phyloP scores from a whole-genome alignment of 2,113 vertebrate species.

The Cnemophilus loriae region DNA sequence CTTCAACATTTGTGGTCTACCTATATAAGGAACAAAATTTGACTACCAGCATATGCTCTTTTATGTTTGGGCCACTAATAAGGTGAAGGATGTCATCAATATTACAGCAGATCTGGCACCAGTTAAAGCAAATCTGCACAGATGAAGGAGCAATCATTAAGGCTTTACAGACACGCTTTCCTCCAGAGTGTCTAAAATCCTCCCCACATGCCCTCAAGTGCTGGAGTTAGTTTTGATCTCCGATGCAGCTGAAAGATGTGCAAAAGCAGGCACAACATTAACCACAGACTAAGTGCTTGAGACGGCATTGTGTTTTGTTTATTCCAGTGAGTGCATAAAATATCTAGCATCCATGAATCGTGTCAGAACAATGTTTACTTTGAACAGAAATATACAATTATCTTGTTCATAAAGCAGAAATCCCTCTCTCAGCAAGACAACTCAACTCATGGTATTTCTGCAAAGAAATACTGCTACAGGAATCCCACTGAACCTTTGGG shows the following conservation, averaged over 20 bases:
- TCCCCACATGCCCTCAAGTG: neutral
- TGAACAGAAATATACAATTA: slow-evolving; percentile 24
- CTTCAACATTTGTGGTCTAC: neutral
- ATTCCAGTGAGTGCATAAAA: neutral
- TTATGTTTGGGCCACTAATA: neutral
- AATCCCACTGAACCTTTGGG: neutral
- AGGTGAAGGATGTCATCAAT: neutral
- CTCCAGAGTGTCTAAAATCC: neutral
- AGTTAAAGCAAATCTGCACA: neutral
- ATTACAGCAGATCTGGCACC: neutral
- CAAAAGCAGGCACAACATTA: neutral
- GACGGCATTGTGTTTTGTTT: neutral
- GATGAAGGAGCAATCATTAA: neutral
- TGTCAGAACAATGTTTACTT: neutral
- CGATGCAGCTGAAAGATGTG: neutral
- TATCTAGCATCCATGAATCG: neutral
- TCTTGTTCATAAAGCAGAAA: slow-evolving; percentile 14
- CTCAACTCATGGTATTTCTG: neutral
- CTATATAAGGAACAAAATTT: neutral
- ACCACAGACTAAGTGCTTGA: neutral
- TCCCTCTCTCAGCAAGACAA: neutral
- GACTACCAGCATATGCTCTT: neutral
- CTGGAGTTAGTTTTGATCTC: neutral
- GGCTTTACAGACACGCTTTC: neutral
- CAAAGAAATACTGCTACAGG: neutral